phyloP scores from a whole-genome alignment of 2,888 invertebrate species.

The Sabatieria punctata region DNA sequence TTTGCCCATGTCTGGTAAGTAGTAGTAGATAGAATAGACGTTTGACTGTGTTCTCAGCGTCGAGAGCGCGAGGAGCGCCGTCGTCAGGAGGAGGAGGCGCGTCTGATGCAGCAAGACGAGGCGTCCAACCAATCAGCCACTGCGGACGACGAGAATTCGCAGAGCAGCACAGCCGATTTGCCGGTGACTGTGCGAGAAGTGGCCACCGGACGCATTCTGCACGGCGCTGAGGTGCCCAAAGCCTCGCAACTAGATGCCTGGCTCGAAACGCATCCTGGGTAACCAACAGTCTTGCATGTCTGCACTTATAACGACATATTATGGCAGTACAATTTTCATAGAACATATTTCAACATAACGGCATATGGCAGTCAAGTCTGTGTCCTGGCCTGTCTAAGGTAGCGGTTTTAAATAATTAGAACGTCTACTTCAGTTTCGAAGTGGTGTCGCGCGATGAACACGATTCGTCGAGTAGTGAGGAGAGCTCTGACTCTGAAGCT shows the following conservation, averaged over 20 bases:
- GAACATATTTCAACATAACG: no score
- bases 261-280: conserved; percentile 77
- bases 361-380: no score
- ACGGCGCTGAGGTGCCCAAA: conserved; percentile 71
- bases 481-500: neutral
- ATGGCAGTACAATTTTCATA: no score
- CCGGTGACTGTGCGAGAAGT: conserved; percentile 75
- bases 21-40: no score
- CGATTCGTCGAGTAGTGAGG: conserved; percentile 24
- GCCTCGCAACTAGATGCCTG: conserved; percentile 67
- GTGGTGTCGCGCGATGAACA: conserved; percentile 44
- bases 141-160: conserved; percentile 3
- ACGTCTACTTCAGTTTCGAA: conserved; percentile 49
- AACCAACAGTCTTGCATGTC: conserved; percentile 18
- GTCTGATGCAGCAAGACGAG: no score
- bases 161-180: conserved; percentile 47
- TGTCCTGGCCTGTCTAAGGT: no score
- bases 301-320: no score
- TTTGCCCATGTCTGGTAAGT: no score
- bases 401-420: no score
- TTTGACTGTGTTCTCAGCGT: conserved; percentile 1
- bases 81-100: neutral
- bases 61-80: conserved; percentile 5
- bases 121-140: neutral
- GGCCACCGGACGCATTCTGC: conserved; percentile 49